These are phyloP conservation scores for Alligator sinensis DNA, from an alignment of 2,113 vertebrate species.

Conservation along the genomic window DNA sequence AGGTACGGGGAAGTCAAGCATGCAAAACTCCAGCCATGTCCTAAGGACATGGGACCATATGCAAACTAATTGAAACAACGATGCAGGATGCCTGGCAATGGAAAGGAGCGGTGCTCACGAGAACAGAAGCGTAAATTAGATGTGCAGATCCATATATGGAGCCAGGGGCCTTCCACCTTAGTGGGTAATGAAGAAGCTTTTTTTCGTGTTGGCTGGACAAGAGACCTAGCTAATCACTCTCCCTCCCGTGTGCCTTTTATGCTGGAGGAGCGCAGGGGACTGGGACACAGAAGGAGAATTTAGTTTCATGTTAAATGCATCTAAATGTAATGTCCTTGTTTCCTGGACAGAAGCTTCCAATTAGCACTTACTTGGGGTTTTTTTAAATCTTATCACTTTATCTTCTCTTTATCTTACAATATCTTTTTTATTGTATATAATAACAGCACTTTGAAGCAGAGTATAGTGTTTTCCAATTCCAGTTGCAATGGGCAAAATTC, in stretches of 20 bases:
- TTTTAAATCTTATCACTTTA: not conserved
- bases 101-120: slow-evolving; percentile 57
- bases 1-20: slow-evolving; percentile 50
- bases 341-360: slow-evolving; percentile 1
- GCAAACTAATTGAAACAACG: slow-evolving; percentile 54
- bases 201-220: slow-evolving; percentile 45
- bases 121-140: slow-evolving; percentile 61
- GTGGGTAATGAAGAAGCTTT: slow-evolving; percentile 49
- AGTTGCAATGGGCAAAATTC: slow-evolving; percentile 32
- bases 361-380: not conserved
- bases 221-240: slow-evolving; percentile 21
- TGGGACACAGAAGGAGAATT: not conserved
- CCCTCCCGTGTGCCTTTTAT: slow-evolving; percentile 25
- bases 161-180: slow-evolving; percentile 43
- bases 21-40: slow-evolving; percentile 57
- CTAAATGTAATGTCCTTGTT: not conserved
- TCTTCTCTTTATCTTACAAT: not conserved
- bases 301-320: not conserved
- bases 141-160: slow-evolving; percentile 57
- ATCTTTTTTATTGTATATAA: not conserved
- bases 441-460: not conserved
- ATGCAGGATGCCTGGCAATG: slow-evolving; percentile 24
- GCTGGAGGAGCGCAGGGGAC: not conserved
- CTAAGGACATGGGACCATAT: slow-evolving; percentile 51
- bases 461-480: slow-evolving; percentile 19